phyloP scores from a whole-genome alignment of 2,888 invertebrate species.

The Meganola albula region DNA sequence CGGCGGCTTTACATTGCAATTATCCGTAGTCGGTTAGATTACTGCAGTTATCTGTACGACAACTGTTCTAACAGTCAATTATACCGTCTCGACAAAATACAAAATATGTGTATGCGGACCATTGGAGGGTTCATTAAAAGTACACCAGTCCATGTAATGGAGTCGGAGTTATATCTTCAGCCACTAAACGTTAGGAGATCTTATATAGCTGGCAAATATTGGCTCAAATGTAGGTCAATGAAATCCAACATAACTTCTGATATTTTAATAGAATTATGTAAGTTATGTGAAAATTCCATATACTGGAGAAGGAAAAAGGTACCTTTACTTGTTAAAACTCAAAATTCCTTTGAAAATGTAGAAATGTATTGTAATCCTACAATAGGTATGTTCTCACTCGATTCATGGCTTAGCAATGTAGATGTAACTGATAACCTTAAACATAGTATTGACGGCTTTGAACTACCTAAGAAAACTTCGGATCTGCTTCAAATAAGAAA shows the following conservation, averaged over 20 bases:
- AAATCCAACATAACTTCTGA: background rate
- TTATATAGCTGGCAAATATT: background rate
- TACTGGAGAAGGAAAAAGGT: background rate
- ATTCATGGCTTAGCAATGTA: background rate
- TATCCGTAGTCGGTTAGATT: background rate
- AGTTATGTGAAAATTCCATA: background rate
- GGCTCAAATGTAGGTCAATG: background rate
- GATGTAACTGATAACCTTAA: background rate
- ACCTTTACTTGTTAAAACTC: background rate
- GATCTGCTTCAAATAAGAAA: background rate
- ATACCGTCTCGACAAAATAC: background rate
- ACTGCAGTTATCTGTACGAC: background rate
- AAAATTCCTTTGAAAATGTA: background rate
- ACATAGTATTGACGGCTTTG: background rate
- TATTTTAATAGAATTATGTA: background rate
- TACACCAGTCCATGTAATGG: slow-evolving; percentile 3
- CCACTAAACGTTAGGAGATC: background rate
- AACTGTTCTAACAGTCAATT: background rate
- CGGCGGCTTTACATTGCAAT: background rate
- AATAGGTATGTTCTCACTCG: background rate
- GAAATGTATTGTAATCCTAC: background rate
- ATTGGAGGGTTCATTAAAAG: slow-evolving; percentile 3
- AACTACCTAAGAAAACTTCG: background rate
- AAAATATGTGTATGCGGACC: background rate
- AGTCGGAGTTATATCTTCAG: background rate